Percentiles rank a stretch among this genome's conserved stretches.
Conservation (phyloP, 2,888 invertebrate genomes). For the Dasysyrphus albostriatus region DNA sequence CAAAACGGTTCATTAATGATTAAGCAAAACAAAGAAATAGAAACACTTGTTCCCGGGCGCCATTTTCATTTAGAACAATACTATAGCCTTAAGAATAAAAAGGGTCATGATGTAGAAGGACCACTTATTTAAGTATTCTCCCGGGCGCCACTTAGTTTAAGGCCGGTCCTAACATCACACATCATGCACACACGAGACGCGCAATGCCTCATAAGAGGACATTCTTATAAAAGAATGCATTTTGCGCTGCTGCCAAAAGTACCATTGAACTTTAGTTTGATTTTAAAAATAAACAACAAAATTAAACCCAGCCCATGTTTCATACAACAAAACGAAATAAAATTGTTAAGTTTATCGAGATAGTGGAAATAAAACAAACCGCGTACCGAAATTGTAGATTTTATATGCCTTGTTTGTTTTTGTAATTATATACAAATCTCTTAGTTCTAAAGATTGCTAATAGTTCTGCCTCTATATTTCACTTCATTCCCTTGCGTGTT, state of each 20-base stretch:
- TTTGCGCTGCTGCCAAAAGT: conserved; percentile 69
- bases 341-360: too few relatives aligned
- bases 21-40: too few relatives aligned
- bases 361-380: not conserved
- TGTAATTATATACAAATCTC: conserved; percentile 52
- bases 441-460: conserved; percentile 37
- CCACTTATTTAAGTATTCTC: not conserved
- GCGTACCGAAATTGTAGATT: not conserved
- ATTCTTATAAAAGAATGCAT: conserved; percentile 23
- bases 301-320: not conserved
- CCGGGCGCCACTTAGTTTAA: not conserved
- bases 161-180: not conserved
- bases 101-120: too few relatives aligned
- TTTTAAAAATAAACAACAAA: conserved; percentile 51
- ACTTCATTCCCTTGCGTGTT: not conserved
- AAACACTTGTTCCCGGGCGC: too few relatives aligned
- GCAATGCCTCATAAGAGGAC: conserved; percentile 3
- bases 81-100: too few relatives aligned
- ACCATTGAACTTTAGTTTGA: conserved; percentile 67
- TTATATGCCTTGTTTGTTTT: conserved; percentile 31
- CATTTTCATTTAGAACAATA: too few relatives aligned
- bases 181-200: conserved; percentile 3
- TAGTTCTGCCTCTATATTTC: conserved; percentile 9
- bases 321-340: not conserved
- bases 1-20: too few relatives aligned